Evolutionary conservation across 2,113 vertebrate genomes (phyloP).

Genomic region (Macrotis lagotis): DNA sequence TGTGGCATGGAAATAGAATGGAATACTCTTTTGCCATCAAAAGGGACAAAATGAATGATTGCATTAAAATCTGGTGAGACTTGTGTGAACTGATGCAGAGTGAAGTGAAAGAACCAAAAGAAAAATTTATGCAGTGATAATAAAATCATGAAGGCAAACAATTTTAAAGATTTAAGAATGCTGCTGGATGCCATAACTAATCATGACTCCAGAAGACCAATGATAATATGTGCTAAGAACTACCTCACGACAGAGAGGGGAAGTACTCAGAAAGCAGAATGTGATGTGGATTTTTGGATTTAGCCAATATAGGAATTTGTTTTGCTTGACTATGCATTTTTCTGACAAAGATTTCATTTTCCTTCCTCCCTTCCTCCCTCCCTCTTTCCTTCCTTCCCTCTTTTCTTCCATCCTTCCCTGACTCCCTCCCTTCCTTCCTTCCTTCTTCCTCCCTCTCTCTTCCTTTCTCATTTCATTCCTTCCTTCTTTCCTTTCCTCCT

Average conservation of each 20-base stretch:
- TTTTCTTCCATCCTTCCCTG: neutral
- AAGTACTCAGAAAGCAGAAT: neutral
- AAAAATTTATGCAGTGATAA: neutral
- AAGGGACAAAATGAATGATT: neutral
- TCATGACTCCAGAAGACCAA: neutral
- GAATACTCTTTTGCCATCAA: neutral
- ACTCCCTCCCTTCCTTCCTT: accelerated
- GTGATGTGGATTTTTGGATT: neutral
- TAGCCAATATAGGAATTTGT: neutral
- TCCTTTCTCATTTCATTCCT: neutral
- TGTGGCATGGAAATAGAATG: neutral
- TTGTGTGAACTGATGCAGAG: neutral
- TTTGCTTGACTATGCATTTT: neutral
- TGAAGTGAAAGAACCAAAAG: neutral
- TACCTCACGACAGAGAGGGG: neutral
- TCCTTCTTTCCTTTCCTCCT: neutral
- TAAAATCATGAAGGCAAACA: neutral
- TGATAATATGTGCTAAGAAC: neutral
- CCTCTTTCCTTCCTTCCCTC: neutral
- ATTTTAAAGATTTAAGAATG: neutral
- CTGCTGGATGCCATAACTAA: neutral
- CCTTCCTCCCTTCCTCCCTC: neutral
- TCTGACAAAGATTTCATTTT: neutral
- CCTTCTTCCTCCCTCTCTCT: neutral
- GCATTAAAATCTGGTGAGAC: neutral